Evolutionary conservation across 2,113 vertebrate species (phyloP).

Genomic region (Isichthys henryi): DNA sequence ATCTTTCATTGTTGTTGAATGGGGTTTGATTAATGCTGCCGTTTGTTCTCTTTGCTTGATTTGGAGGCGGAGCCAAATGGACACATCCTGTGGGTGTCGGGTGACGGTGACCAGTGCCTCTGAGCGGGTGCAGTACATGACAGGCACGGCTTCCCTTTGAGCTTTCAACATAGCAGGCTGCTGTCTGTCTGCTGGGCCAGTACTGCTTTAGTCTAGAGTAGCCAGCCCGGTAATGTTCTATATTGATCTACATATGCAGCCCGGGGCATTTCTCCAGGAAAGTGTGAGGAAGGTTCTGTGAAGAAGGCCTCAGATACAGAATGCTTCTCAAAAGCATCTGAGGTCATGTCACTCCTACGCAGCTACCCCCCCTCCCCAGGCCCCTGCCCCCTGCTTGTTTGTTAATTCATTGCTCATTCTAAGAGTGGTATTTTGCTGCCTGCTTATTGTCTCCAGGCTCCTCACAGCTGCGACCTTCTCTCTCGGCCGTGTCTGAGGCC

Average conservation of each 20-base stretch:
- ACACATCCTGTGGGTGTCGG: background rate
- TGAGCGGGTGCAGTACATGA: background rate
- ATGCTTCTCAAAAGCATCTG: background rate
- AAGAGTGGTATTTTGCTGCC: constrained; percentile 9
- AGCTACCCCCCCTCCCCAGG: too few species aligned
- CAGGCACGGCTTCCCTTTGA: background rate
- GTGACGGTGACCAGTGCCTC: background rate
- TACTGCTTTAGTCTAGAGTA: background rate
- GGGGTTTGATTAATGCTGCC: background rate
- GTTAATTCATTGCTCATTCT: constrained; percentile 6
- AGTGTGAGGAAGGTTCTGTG: background rate
- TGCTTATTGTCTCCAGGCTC: background rate
- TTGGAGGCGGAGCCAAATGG: background rate
- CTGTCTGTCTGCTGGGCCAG: background rate
- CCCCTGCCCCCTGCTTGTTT: background rate
- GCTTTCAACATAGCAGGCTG: background rate
- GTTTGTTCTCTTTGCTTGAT: background rate
- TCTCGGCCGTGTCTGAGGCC: background rate
- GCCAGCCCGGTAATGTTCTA: background rate
- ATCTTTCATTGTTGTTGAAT: background rate
- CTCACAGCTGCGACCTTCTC: constrained; percentile 5
- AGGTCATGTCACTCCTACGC: background rate
- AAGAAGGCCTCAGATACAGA: background rate
- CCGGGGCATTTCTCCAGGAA: background rate
- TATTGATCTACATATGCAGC: background rate